phyloP scores from a whole-genome alignment of 2,888 invertebrate genomes.

The Falcaria lacertinaria region DNA sequence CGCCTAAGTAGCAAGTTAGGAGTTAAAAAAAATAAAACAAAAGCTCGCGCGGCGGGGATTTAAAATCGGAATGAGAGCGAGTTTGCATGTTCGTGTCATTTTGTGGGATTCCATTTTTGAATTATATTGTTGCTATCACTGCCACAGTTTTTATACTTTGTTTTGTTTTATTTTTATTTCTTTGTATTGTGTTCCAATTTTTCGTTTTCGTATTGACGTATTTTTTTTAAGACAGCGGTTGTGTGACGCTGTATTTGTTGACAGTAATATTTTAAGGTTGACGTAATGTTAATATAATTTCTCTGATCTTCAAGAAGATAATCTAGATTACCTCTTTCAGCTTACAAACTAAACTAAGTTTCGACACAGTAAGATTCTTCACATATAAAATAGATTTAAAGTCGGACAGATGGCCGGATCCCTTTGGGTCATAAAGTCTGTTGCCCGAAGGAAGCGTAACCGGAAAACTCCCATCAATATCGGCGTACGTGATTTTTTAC shows the following conservation, averaged over 20 bases:
- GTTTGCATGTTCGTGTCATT: slow-evolving; percentile 67
- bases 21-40: slow-evolving; percentile 56
- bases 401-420: slow-evolving; percentile 30
- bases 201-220: slow-evolving; percentile 10
- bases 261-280: neutral
- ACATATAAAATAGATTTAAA: slow-evolving; percentile 36
- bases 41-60: slow-evolving; percentile 50
- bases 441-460: slow-evolving; percentile 18
- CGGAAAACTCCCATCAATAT: slow-evolving; percentile 39
- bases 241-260: neutral
- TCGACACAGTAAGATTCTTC: slow-evolving; percentile 2
- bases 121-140: slow-evolving; percentile 41
- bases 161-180: slow-evolving; percentile 27
- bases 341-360: no score
- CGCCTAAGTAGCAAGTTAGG: slow-evolving; percentile 74
- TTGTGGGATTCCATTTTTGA: slow-evolving; percentile 57
- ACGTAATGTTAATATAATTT: no score
- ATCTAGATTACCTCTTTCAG: no score
- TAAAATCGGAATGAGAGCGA: slow-evolving; percentile 62
- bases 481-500: slow-evolving; percentile 28
- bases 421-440: slow-evolving; percentile 36
- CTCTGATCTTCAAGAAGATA: no score
- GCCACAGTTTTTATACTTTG: slow-evolving; percentile 21
- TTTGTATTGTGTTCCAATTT: slow-evolving; percentile 23
- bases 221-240: neutral